These are phyloP conservation scores for Beris chalybata DNA, from an alignment of 2,888 invertebrate species.

Conservation along the genomic window DNA sequence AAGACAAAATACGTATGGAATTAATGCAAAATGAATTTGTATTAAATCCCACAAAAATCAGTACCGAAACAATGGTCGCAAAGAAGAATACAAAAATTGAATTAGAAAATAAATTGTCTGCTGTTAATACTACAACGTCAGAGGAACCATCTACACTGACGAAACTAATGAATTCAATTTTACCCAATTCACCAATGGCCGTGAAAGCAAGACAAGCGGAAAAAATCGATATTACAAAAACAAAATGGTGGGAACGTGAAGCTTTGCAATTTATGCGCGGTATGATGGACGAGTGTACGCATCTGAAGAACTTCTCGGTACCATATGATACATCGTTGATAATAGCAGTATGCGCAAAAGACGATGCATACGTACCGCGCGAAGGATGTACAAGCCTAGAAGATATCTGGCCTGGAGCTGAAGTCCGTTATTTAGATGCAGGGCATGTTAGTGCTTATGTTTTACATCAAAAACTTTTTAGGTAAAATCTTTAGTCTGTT, in stretches of 20 bases:
- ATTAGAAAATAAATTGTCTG: background rate
- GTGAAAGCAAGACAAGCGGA: constrained; percentile 39
- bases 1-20: constrained; percentile 30
- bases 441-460: constrained; percentile 91
- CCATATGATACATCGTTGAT: constrained; percentile 87
- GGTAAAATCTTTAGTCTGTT: constrained; percentile 60
- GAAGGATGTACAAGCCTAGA: constrained; percentile 79
- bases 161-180: constrained; percentile 52
- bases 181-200: constrained; percentile 42
- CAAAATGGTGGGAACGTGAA: constrained; percentile 75
- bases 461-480: constrained; percentile 82
- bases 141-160: constrained; percentile 47
- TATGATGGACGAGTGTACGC: constrained; percentile 98
- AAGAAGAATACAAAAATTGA: constrained; percentile 7
- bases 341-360: constrained; percentile 86
- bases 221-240: constrained; percentile 62
- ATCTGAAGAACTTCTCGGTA: constrained; percentile 87
- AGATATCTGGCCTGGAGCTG: constrained; percentile 91
- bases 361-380: constrained; percentile 89
- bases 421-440: constrained; percentile 83
- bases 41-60: constrained; percentile 20
- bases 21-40: constrained; percentile 18
- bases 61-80: constrained; percentile 13
- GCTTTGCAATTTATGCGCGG: constrained; percentile 93
- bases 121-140: background rate